phyloP scores from a whole-genome alignment of 1,140 invertebrate species.

The Neomicropteryx cornuta region DNA sequence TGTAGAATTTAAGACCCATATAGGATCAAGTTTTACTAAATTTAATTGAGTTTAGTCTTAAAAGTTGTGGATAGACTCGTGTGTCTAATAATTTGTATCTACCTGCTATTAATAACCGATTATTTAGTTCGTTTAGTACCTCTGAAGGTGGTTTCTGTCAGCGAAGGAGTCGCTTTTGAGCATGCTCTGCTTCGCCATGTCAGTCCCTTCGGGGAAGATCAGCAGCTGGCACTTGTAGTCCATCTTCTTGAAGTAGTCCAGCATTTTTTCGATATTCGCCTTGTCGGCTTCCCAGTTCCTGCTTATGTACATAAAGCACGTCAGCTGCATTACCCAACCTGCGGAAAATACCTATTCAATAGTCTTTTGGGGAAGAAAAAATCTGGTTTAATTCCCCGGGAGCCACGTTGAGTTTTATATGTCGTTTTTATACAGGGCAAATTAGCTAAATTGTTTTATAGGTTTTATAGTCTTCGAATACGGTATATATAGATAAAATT shows the following conservation, averaged over 20 bases:
- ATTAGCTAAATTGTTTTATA: no score
- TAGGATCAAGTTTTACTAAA: no score
- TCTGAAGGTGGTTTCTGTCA: conserved; percentile 10
- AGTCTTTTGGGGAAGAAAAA: neutral
- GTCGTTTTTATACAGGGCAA: no score
- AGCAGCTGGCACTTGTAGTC: conserved; percentile 55
- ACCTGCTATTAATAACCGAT: neutral
- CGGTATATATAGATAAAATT: no score
- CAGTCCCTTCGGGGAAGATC: conserved; percentile 84
- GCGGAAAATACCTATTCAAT: conserved; percentile 17
- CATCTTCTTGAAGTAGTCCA: conserved; percentile 62
- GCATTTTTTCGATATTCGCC: conserved; percentile 48
- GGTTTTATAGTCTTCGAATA: no score
- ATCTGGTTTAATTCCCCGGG: conserved; percentile 3
- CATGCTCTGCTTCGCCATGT: conserved; percentile 63
- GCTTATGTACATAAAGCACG: conserved; percentile 73
- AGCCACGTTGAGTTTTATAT: no score
- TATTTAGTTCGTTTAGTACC: neutral
- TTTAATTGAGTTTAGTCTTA: no score
- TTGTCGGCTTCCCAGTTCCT: conserved; percentile 72
- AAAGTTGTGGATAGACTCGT: no score
- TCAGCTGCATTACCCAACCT: conserved; percentile 87
- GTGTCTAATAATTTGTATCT: no score
- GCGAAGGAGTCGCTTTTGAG: conserved; percentile 65
- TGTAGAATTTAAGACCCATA: no score